These are phyloP conservation scores for Nesidiocoris tenuis DNA, from an alignment of 2,888 invertebrate genomes.

Conservation along the genomic window DNA sequence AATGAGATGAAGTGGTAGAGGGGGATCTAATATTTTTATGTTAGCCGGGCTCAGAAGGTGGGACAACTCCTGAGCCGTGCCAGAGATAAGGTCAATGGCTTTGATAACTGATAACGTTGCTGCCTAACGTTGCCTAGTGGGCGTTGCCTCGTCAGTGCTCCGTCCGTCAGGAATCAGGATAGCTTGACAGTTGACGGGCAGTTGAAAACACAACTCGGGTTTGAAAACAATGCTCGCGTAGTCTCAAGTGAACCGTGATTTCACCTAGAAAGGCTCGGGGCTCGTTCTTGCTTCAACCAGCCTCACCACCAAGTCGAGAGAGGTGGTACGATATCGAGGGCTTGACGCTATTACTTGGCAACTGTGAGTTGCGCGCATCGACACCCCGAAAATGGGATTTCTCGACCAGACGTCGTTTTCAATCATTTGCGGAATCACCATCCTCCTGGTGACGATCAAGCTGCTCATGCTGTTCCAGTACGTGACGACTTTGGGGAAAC, in stretches of 20 bases:
- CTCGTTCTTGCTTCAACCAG: background rate
- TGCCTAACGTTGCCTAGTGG: too few species aligned
- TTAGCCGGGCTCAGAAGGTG: too few species aligned
- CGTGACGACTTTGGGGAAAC: slow-evolving; percentile 15
- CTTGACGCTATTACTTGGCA: background rate
- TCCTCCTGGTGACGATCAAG: slow-evolving; percentile 17
- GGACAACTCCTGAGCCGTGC: too few species aligned
- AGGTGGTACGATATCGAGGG: background rate
- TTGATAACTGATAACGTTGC: too few species aligned
- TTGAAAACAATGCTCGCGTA: background rate
- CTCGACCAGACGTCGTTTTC: slow-evolving; percentile 24
- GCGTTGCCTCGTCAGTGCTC: background rate
- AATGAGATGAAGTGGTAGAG: too few species aligned
- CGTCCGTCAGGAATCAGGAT: background rate
- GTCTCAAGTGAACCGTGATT: background rate
- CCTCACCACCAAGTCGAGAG: background rate
- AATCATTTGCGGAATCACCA: slow-evolving; percentile 15
- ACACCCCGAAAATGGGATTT: slow-evolving; percentile 4
- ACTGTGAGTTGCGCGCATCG: background rate
- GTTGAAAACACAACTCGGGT: background rate
- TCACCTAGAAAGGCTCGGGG: background rate
- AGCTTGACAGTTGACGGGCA: background rate
- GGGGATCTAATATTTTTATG: too few species aligned
- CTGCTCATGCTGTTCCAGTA: slow-evolving; percentile 23
- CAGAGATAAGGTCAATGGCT: too few species aligned